Conservation (phyloP, 2,797 vertebrate genomes). For the Mastacembelus armatus region DNA sequence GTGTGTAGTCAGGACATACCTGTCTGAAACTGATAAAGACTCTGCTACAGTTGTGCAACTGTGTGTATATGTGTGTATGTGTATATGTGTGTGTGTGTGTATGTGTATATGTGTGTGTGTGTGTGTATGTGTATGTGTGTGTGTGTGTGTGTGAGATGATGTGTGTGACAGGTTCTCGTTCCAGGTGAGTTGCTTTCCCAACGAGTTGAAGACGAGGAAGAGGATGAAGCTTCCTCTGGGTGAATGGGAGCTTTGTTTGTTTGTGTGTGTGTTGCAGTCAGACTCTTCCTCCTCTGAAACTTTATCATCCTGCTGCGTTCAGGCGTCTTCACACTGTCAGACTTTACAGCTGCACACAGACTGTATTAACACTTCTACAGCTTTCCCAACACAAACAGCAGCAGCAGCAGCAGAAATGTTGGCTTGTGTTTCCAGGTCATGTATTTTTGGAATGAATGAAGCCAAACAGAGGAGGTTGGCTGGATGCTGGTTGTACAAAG, state of each 20-base stretch:
- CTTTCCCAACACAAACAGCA: no score
- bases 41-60: conserved; percentile 1
- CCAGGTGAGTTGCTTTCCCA: conserved; percentile 51
- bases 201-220: conserved; percentile 40
- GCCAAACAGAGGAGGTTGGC: no score
- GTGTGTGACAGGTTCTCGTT: conserved; percentile 51
- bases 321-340: neutral
- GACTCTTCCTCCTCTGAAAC: conserved; percentile 16
- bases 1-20: conserved; percentile 44
- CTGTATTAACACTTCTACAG: neutral
- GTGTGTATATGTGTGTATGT: neutral
- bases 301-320: conserved; percentile 9
- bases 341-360: neutral
- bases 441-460: no score
- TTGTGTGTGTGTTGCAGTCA: neutral
- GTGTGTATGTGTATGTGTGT: conserved; percentile 43
- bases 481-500: no score
- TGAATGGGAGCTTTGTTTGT: conserved; percentile 63
- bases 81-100: conserved; percentile 16
- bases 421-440: no score
- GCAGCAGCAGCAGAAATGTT: no score
- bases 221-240: conserved; percentile 43
- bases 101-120: conserved; percentile 31
- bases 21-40: conserved; percentile 38
- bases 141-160: conserved; percentile 30